Conservation (phyloP, 2,113 vertebrate genomes). For the Sapajus apella region DNA sequence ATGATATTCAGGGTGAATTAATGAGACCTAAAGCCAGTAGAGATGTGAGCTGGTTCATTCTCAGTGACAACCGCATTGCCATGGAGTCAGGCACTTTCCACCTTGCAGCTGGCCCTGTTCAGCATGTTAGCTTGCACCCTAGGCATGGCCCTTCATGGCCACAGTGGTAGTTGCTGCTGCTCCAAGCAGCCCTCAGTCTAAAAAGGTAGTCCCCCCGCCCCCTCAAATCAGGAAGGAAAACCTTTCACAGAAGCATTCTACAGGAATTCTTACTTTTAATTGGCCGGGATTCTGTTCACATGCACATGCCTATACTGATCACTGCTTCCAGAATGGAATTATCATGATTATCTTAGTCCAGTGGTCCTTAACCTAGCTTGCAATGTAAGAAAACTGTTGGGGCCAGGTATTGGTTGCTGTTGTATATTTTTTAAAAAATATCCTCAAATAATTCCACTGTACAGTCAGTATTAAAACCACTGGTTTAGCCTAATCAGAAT, state of each 20-base stretch:
- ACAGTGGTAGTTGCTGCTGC: neutral
- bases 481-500: constrained; percentile 19
- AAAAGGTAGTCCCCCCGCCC: neutral
- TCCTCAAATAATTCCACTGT: neutral
- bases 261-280: neutral
- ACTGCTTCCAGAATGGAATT: neutral
- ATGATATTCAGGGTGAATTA: neutral
- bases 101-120: neutral
- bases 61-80: neutral
- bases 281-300: neutral
- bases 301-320: neutral
- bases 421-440: neutral
- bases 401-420: neutral
- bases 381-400: neutral
- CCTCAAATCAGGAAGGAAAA: neutral
- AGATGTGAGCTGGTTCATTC: neutral
- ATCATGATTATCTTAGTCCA: neutral
- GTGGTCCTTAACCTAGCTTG: neutral
- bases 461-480: constrained; percentile 22
- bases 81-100: neutral
- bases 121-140: neutral
- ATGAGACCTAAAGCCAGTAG: neutral
- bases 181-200: neutral
- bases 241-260: neutral
- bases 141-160: neutral